Percentiles rank a stretch among this genome's conserved stretches.
These are phyloP conservation scores for Grammomys dolichurus DNA, from an alignment of 2,113 vertebrate genomes.

Conservation along the genomic window DNA sequence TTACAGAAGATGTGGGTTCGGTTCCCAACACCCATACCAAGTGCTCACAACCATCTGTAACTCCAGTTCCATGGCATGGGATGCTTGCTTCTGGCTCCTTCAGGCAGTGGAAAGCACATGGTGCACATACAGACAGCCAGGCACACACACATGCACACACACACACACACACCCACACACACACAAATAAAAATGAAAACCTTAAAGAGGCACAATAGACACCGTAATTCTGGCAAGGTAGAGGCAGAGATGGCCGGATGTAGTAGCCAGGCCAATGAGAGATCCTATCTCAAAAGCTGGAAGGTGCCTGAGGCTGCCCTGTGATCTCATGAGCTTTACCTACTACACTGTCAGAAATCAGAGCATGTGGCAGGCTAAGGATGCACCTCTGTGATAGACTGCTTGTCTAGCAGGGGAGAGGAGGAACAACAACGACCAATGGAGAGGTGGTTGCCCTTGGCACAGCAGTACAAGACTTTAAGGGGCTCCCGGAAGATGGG, in stretches of 20 bases:
- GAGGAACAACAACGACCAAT: neutral
- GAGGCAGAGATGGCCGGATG: too few species aligned
- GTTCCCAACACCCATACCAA: neutral
- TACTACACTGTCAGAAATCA: neutral
- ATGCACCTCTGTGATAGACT: neutral
- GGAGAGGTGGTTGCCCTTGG: neutral
- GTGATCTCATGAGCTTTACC: neutral
- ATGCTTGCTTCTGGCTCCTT: neutral
- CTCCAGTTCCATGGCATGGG: neutral
- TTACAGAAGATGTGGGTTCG: neutral
- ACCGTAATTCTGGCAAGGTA: neutral
- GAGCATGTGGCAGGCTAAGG: neutral
- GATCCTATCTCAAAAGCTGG: neutral
- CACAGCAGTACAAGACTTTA: neutral
- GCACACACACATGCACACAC: neutral
- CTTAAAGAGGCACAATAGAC: neutral
- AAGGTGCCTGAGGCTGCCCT: neutral
- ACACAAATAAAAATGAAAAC: too few species aligned
- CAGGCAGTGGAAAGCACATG: too few species aligned
- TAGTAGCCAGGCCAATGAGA: neutral
- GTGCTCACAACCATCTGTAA: neutral
- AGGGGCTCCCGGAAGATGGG: neutral
- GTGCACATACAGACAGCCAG: neutral
- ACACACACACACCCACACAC: neutral
- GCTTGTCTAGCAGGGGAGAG: neutral